Percentiles rank a stretch among this genome's conserved stretches.
These are phyloP conservation scores for Pipistrellus nathusii DNA, from an alignment of 2,797 vertebrate genomes.

Conservation along the genomic window DNA sequence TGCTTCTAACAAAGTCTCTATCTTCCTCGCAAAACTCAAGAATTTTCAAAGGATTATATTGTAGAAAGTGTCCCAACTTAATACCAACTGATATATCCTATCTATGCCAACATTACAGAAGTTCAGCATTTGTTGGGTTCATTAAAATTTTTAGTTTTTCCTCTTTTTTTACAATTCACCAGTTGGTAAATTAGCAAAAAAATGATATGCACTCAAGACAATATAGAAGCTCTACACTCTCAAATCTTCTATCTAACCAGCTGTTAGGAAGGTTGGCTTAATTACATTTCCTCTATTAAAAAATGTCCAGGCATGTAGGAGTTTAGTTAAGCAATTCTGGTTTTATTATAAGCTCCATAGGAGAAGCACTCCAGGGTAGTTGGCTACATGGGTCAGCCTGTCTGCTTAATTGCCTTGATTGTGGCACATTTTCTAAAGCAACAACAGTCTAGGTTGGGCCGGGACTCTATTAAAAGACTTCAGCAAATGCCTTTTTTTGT, in stretches of 20 bases:
- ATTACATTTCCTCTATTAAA: slow-evolving; percentile 73
- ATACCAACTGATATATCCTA: background rate
- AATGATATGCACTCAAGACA: background rate
- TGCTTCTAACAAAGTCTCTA: slow-evolving; percentile 41
- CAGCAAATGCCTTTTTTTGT: background rate
- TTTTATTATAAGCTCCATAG: slow-evolving; percentile 68
- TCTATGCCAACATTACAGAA: background rate
- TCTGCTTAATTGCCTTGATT: slow-evolving; percentile 58
- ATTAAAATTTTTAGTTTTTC: slow-evolving; percentile 53
- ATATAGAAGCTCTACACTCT: slow-evolving; percentile 39
- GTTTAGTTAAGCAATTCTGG: slow-evolving; percentile 70
- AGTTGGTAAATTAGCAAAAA: slow-evolving; percentile 67
- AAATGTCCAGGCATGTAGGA: slow-evolving; percentile 59
- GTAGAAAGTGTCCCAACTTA: slow-evolving; percentile 25
- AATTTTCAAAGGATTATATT: slow-evolving; percentile 62
- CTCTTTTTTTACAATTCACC: slow-evolving; percentile 39
- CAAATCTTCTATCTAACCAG: slow-evolving; percentile 44
- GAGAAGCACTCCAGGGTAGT: slow-evolving; percentile 20
- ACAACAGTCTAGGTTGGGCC: background rate
- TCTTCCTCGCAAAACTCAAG: slow-evolving; percentile 41
- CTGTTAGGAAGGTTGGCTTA: slow-evolving; percentile 58
- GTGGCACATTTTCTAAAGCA: slow-evolving; percentile 23
- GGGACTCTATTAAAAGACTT: background rate
- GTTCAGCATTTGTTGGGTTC: background rate
- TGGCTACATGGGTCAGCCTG: background rate